A percentile compares a stretch with the other conserved stretches of the same genome.
phyloP scores from a whole-genome alignment of 1,140 invertebrate species.

The Philotrypesis tridentata region DNA sequence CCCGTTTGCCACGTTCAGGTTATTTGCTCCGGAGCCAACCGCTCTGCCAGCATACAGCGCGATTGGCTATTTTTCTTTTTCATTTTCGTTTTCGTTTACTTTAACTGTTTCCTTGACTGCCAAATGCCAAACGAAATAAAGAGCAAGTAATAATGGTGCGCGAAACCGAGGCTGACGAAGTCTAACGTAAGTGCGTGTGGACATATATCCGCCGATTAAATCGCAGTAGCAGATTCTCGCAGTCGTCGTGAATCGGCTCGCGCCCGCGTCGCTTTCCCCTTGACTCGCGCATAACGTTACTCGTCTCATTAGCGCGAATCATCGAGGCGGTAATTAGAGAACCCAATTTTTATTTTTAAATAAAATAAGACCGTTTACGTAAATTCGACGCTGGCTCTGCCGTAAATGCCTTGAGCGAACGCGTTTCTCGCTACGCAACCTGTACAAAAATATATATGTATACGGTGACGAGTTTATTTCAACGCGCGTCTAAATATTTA shows the following conservation, averaged over 20 bases:
- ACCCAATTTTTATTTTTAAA: neutral
- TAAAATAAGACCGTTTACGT: neutral
- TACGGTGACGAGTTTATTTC: neutral
- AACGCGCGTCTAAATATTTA: slow-evolving; percentile 20
- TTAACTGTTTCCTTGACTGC: neutral
- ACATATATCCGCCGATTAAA: neutral
- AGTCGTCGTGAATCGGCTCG: slow-evolving; percentile 10
- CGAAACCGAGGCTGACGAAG: neutral
- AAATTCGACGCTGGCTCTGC: neutral
- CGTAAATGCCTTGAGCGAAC: slow-evolving; percentile 1
- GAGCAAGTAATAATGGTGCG: neutral
- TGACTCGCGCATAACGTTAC: neutral
- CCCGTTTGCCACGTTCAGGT: too few species aligned
- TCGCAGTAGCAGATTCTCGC: neutral
- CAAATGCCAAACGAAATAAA: slow-evolving; percentile 8
- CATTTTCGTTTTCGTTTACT: neutral
- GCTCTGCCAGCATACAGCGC: too few species aligned
- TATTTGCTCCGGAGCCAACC: too few species aligned
- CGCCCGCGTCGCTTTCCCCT: slow-evolving; percentile 1
- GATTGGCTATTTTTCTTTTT: neutral
- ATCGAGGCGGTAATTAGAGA: slow-evolving; percentile 14
- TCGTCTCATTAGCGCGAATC: slow-evolving; percentile 22
- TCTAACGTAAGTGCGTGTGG: neutral
- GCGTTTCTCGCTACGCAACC: slow-evolving; percentile 8
- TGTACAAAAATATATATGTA: slow-evolving; percentile 9